Evolutionary conservation across 2,113 vertebrate genomes (phyloP).

Genomic region (Paraplagusia blochii): DNA sequence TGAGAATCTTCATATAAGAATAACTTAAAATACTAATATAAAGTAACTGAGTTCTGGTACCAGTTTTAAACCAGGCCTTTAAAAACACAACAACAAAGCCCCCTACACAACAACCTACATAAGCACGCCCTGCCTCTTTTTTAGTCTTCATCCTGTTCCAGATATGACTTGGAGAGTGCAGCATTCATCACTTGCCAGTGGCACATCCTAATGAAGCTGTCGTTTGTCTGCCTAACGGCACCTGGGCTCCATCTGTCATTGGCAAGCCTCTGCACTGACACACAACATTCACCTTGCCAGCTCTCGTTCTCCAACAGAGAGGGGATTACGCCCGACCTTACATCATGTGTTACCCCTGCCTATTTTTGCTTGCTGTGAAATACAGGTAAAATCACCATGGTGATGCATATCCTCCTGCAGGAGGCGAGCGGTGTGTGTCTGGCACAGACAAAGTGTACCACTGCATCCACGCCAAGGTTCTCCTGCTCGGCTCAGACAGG

Average conservation of each 20-base stretch:
- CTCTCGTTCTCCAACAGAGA: conserved; percentile 36
- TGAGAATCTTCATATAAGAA: no score
- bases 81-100: conserved; percentile 40
- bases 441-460: conserved; percentile 36
- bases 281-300: conserved; percentile 64
- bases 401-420: conserved; percentile 37
- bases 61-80: no score
- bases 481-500: conserved; percentile 22
- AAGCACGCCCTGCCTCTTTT: conserved; percentile 28
- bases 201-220: conserved; percentile 70
- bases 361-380: conserved; percentile 47
- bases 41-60: no score
- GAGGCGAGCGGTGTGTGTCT: conserved; percentile 5
- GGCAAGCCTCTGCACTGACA: conserved; percentile 48
- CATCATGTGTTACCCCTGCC: conserved; percentile 13
- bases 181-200: conserved; percentile 69
- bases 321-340: conserved; percentile 45
- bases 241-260: conserved; percentile 69
- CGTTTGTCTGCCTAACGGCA: conserved; percentile 73
- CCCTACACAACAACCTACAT: conserved; percentile 50
- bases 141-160: conserved; percentile 54
- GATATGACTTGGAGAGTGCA: conserved; percentile 59
- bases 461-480: conserved; percentile 39
- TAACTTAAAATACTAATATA: no score
- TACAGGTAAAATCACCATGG: conserved; percentile 32